phyloP scores from a whole-genome alignment of 2,113 vertebrate genomes.

The Oxyruncus cristatus region DNA sequence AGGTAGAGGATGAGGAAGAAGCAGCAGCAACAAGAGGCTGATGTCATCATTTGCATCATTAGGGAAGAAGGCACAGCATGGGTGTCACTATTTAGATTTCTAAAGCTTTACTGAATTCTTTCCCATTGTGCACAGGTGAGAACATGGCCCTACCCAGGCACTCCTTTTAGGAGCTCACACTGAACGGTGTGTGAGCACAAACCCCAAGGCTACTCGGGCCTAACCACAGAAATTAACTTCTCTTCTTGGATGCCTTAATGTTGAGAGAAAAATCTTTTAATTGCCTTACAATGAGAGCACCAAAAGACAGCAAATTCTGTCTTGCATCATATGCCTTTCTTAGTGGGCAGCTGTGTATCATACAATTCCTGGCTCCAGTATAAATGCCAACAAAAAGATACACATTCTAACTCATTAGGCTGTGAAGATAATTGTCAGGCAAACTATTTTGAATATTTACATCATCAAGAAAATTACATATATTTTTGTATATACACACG shows the following conservation, averaged over 20 bases:
- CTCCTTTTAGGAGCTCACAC: neutral
- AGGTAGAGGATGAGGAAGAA: neutral
- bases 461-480: neutral
- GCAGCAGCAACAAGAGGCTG: neutral
- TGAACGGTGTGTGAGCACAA: neutral
- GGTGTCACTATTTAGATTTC: neutral
- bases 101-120: neutral
- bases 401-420: neutral
- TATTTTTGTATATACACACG: neutral
- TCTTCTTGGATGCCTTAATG: neutral
- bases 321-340: neutral
- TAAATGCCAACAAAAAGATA: neutral
- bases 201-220: neutral
- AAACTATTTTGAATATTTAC: neutral
- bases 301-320: neutral
- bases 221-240: neutral
- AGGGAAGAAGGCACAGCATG: neutral
- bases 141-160: slow-evolving; percentile 16
- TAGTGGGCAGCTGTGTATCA: neutral
- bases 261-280: neutral
- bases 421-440: neutral
- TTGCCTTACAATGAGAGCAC: neutral
- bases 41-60: neutral
- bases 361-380: neutral
- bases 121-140: neutral